Percentiles rank a stretch among this genome's conserved stretches.
These are phyloP conservation scores for Gonatopus flavifemur DNA, from an alignment of 1,140 invertebrate genomes.

Conservation along the genomic window DNA sequence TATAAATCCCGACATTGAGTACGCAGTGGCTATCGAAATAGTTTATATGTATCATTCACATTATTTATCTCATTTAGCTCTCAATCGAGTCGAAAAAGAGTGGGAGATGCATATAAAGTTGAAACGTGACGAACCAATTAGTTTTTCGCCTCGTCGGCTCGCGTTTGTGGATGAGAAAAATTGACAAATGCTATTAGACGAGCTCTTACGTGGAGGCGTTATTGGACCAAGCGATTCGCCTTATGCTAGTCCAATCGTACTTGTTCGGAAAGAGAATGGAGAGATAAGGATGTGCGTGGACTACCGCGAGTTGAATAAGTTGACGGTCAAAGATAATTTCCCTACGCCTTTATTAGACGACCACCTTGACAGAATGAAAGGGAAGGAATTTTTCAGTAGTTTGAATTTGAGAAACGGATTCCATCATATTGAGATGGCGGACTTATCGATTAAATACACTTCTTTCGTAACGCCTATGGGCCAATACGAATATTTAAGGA, in stretches of 20 bases:
- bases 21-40: background rate
- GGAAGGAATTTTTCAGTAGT: too few species aligned
- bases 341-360: too few species aligned
- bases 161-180: background rate
- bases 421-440: too few species aligned
- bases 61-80: background rate
- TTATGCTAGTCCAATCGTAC: background rate
- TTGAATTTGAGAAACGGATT: too few species aligned
- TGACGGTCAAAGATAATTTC: too few species aligned
- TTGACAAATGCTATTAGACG: background rate
- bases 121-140: background rate
- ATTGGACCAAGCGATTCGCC: too few species aligned
- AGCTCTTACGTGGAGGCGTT: background rate
- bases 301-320: too few species aligned
- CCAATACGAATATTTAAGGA: background rate
- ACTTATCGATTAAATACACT: too few species aligned
- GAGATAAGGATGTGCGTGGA: too few species aligned
- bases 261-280: too few species aligned
- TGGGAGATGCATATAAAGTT: background rate
- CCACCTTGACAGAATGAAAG: too few species aligned
- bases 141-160: background rate
- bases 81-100: background rate
- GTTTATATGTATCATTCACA: background rate
- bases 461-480: slow-evolving; percentile 1
- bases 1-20: background rate